A percentile compares a stretch with the other conserved stretches of the same genome.
These are phyloP conservation scores for Aphelenchoides fujianensis DNA, from an alignment of 1,140 invertebrate species.

Conservation along the genomic window DNA sequence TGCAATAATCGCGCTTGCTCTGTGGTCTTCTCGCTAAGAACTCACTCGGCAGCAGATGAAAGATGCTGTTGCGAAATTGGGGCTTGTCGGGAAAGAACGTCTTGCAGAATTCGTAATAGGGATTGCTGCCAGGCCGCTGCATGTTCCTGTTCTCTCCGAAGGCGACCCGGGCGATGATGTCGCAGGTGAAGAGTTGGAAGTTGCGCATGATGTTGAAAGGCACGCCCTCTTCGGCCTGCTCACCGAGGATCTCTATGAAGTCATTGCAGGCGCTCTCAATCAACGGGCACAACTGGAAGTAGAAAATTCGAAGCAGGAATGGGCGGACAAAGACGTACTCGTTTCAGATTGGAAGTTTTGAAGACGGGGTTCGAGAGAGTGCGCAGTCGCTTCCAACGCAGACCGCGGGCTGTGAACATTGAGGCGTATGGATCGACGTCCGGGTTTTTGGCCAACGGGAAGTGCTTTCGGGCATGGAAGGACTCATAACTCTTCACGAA, in stretches of 20 bases:
- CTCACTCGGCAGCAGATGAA: slow-evolving; percentile 16
- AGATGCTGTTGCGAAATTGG: slow-evolving; percentile 10
- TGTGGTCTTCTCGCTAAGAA: slow-evolving; percentile 5
- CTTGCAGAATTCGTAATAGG: slow-evolving; percentile 23
- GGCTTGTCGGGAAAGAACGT: slow-evolving; percentile 21
- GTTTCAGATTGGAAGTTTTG: slow-evolving; percentile 38
- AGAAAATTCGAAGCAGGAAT: slow-evolving; percentile 3
- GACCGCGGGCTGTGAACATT: slow-evolving; percentile 39
- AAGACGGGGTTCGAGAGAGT: slow-evolving; percentile 42
- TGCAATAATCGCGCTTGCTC: slow-evolving; percentile 15
- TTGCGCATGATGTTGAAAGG: slow-evolving; percentile 28
- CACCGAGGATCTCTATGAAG: slow-evolving; percentile 33
- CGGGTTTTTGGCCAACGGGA: slow-evolving; percentile 28
- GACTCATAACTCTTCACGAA: slow-evolving; percentile 64
- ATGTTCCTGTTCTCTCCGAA: slow-evolving; percentile 17
- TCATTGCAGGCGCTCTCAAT: slow-evolving; percentile 2
- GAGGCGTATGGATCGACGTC: slow-evolving; percentile 22
- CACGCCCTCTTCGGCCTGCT: not conserved
- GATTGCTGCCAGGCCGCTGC: slow-evolving; percentile 13
- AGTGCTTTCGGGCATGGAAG: slow-evolving; percentile 63
- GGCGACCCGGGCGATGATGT: slow-evolving; percentile 29
- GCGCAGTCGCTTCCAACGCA: slow-evolving; percentile 45
- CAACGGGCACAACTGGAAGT: slow-evolving; percentile 7
- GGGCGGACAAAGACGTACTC: slow-evolving; percentile 10
- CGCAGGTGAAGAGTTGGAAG: slow-evolving; percentile 26